Evolutionary conservation across 2,888 invertebrate species (phyloP).

Genomic region (Ethmia dodecea): DNA sequence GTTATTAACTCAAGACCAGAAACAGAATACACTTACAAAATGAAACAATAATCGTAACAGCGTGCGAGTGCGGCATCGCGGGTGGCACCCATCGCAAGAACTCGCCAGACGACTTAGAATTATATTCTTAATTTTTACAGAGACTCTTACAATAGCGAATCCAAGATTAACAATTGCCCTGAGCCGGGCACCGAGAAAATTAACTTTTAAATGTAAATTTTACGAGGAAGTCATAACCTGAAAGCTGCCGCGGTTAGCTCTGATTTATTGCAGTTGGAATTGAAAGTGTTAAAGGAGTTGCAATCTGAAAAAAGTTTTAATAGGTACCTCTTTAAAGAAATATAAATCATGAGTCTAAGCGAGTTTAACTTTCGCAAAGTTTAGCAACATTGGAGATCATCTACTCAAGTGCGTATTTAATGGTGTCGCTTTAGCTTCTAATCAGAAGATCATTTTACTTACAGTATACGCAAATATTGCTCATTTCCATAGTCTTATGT

Average conservation of each 20-base stretch:
- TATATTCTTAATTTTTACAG: slow-evolving; percentile 51
- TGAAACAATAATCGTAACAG: slow-evolving; percentile 9
- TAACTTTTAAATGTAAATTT: slow-evolving; percentile 77
- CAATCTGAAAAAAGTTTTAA: slow-evolving; percentile 77
- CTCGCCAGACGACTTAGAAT: slow-evolving; percentile 30
- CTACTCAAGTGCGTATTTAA: slow-evolving; percentile 58
- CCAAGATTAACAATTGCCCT: slow-evolving; percentile 71
- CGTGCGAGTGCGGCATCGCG: neutral
- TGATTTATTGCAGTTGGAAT: slow-evolving; percentile 73
- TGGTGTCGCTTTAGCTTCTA: slow-evolving; percentile 52
- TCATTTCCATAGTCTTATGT: too few species aligned
- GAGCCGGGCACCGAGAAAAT: slow-evolving; percentile 65
- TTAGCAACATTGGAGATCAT: slow-evolving; percentile 61
- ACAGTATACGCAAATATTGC: too few species aligned
- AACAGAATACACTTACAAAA: slow-evolving; percentile 5
- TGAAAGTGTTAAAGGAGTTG: slow-evolving; percentile 76
- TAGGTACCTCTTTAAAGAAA: slow-evolving; percentile 74
- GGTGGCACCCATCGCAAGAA: slow-evolving; percentile 6
- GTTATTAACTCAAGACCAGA: neutral
- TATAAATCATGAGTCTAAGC: slow-evolving; percentile 69
- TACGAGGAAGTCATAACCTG: slow-evolving; percentile 75
- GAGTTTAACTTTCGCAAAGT: slow-evolving; percentile 60
- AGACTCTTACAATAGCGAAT: slow-evolving; percentile 41
- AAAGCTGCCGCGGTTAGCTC: slow-evolving; percentile 72
- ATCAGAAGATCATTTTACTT: slow-evolving; percentile 39